phyloP scores from a whole-genome alignment of 2,113 vertebrate genomes.

The Loxodonta africana region DNA sequence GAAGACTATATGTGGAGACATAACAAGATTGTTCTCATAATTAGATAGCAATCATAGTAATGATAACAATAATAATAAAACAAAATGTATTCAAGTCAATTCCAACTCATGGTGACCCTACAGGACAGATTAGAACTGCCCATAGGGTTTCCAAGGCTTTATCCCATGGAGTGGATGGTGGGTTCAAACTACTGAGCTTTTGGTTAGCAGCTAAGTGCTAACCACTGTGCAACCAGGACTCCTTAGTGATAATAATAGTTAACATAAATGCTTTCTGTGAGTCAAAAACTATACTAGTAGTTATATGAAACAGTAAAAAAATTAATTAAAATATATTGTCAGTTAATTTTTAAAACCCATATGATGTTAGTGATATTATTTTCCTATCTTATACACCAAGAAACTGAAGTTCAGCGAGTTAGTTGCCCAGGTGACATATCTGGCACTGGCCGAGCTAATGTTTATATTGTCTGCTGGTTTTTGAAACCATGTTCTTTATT shows the following conservation, averaged over 20 bases:
- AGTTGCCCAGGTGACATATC: background rate
- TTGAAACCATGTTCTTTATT: background rate
- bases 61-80: background rate
- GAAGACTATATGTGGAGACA: background rate
- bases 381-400: background rate
- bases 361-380: background rate
- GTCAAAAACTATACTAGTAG: background rate
- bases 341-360: background rate
- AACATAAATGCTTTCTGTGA: background rate
- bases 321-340: background rate
- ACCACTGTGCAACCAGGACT: background rate
- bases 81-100: background rate
- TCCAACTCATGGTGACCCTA: background rate
- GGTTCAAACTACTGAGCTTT: too few relatives aligned
- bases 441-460: background rate
- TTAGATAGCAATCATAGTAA: background rate
- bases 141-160: background rate
- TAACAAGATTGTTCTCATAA: background rate
- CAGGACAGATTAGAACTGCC: background rate
- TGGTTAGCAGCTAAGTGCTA: background rate
- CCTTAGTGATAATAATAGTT: background rate
- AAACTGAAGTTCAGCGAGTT: background rate
- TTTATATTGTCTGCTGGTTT: background rate
- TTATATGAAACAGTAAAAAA: background rate
- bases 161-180: background rate